Evolutionary conservation across 2,113 vertebrate species (phyloP), one percentile per base, ranked within the genome.

Genomic region (Phylloscopus trochilus): DNA sequence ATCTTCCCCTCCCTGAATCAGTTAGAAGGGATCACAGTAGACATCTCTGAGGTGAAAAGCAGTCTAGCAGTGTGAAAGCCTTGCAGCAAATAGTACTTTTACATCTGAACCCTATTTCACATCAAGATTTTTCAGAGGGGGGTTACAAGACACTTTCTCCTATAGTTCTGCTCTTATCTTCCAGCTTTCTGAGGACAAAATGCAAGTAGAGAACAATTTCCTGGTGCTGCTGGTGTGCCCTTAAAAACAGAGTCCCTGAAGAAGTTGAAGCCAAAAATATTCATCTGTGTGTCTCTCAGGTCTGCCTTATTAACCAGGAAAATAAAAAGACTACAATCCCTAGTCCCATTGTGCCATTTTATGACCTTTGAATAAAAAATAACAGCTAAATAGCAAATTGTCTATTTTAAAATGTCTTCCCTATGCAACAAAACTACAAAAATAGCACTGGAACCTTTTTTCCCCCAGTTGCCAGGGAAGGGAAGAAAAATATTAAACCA

Each of bases 381-480:
- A 52, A n/a, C 10, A 55, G 13, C 28, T 44, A 83, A 80, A 51
- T 30, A 75, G 43, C 4, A 85, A 76, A 47, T 7, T 2, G 23
- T 20, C 8, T 11, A 13, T 19, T 37, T 39, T 11, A 79, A 83
- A 75, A 76, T 24, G 6, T 41, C n/a, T 85, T 70, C 14, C 19
- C 39, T 59, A 33, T 14, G 53, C 30, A 55, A 52, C 3, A 67
- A 23, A 52, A 33, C 12, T 44, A 51, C 31, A 78, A 63, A 3
- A 55, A 35, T 3, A 70, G 4, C 15, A 51, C 2, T 51, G 26
- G 18, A 53, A 41, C 8, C 8, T 2, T 28, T 53, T 44, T 26
- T 35, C 7, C 26, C 7, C 14, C 3, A 33, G 3, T 0, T 75
- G 11, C 5, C 1, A 8, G 14, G 5, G 7, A 23, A 52, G 5